Percentiles rank a stretch among this genome's conserved stretches.
Evolutionary conservation across 2,797 vertebrate species (phyloP).

Genomic region (Choloepus didactylus): DNA sequence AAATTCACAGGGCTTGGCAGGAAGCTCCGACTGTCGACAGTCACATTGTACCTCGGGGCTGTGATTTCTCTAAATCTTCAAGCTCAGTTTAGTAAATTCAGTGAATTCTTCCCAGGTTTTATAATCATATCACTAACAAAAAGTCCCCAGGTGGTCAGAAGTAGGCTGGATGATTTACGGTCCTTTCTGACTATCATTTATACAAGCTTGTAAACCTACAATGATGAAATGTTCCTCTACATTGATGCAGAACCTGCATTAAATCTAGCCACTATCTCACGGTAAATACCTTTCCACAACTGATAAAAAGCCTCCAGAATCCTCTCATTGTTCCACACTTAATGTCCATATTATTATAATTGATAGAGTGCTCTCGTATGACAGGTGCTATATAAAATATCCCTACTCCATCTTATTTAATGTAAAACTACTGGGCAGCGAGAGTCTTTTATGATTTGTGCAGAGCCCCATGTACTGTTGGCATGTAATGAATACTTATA

Average conservation of each 20-base stretch:
- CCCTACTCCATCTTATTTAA: conserved; percentile 23
- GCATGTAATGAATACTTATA: neutral
- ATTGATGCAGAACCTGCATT: neutral
- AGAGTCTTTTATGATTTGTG: neutral
- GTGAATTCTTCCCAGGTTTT: neutral
- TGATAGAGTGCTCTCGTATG: neutral
- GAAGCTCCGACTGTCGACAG: neutral
- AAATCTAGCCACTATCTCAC: neutral
- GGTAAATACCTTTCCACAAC: neutral
- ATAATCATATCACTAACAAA: neutral
- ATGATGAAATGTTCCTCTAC: neutral
- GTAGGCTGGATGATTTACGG: neutral
- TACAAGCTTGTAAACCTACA: neutral
- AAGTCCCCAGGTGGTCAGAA: neutral
- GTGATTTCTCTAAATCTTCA: neutral
- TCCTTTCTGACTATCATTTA: neutral
- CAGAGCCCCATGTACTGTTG: neutral
- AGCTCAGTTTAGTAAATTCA: neutral
- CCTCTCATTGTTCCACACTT: neutral
- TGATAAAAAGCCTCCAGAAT: neutral
- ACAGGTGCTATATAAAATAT: neutral
- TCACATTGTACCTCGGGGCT: neutral
- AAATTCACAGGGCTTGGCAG: neutral
- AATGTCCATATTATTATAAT: neutral
- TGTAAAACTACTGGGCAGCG: neutral